These are phyloP conservation scores for Gymnocephalus cernua DNA, from an alignment of 2,113 vertebrate genomes.

Conservation along the genomic window DNA sequence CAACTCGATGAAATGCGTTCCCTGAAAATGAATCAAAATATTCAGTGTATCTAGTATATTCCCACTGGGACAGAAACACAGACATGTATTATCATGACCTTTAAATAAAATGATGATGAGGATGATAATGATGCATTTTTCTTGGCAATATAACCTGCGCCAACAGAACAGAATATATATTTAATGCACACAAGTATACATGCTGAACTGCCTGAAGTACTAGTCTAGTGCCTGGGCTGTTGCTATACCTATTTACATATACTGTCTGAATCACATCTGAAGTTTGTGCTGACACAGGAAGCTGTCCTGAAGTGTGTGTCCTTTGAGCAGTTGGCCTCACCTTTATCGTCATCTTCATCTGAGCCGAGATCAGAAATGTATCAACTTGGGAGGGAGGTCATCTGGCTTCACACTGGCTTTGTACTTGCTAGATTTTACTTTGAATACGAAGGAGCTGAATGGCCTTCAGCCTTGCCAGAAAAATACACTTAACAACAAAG, in stretches of 20 bases:
- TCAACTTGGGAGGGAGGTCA: constrained; percentile 12
- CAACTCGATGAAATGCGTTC: constrained; percentile 95
- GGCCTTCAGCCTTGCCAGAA: constrained; percentile 37
- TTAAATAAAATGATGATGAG: constrained; percentile 1
- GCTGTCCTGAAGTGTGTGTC: not conserved
- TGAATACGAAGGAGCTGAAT: constrained; percentile 47
- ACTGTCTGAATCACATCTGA: not conserved
- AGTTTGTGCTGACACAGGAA: constrained; percentile 9
- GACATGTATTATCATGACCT: not conserved
- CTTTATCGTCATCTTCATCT: constrained; percentile 9
- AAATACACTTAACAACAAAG: constrained; percentile 8
- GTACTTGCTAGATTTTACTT: constrained; percentile 70
- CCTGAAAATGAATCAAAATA: constrained; percentile 83
- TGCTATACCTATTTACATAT: not conserved
- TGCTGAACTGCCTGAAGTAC: not conserved
- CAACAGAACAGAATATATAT: not conserved
- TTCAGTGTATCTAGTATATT: constrained; percentile 7
- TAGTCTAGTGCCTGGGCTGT: not conserved
- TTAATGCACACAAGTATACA: not conserved
- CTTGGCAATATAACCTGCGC: not conserved
- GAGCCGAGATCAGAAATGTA: not conserved
- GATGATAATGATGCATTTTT: constrained; percentile 3
- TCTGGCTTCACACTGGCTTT: constrained; percentile 20
- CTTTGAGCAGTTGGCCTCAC: not conserved
- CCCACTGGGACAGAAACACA: not conserved